Evolutionary conservation across 2,888 invertebrate genomes (phyloP).

Genomic region (Hylaea fasciaria): DNA sequence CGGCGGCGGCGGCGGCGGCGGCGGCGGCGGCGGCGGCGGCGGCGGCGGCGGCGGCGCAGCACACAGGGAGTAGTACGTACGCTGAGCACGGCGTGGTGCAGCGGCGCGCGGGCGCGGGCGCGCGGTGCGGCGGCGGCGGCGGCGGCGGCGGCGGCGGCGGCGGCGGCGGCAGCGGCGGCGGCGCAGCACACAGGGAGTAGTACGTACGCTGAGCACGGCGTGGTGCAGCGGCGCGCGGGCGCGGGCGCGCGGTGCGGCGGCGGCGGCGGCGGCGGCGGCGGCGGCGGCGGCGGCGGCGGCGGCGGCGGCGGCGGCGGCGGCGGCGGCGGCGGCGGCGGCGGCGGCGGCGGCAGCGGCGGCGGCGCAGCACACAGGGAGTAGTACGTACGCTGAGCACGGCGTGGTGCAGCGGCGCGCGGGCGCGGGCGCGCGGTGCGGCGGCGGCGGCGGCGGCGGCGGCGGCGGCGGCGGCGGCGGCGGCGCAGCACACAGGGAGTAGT

Average conservation of each 20-base stretch:
- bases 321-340: slow-evolving; percentile 91
- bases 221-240: slow-evolving; percentile 81
- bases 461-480: slow-evolving; percentile 90
- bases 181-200: slow-evolving; percentile 63
- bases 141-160: slow-evolving; percentile 91
- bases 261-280: slow-evolving; percentile 93
- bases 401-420: slow-evolving; percentile 84
- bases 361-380: slow-evolving; percentile 75
- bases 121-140: slow-evolving; percentile 84
- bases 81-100: slow-evolving; percentile 93
- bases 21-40: slow-evolving; percentile 92
- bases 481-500: no score
- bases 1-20: slow-evolving; percentile 91
- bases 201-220: slow-evolving; percentile 91
- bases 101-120: slow-evolving; percentile 52
- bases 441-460: slow-evolving; percentile 92
- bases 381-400: slow-evolving; percentile 90
- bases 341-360: slow-evolving; percentile 91
- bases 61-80: slow-evolving; percentile 58
- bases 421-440: slow-evolving; percentile 42
- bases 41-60: slow-evolving; percentile 90
- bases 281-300: slow-evolving; percentile 89
- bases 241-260: slow-evolving; percentile 45
- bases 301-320: slow-evolving; percentile 45
- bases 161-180: slow-evolving; percentile 94